Conservation (phyloP, 2,888 invertebrate genomes). For the Drosophila paucipuncta region DNA sequence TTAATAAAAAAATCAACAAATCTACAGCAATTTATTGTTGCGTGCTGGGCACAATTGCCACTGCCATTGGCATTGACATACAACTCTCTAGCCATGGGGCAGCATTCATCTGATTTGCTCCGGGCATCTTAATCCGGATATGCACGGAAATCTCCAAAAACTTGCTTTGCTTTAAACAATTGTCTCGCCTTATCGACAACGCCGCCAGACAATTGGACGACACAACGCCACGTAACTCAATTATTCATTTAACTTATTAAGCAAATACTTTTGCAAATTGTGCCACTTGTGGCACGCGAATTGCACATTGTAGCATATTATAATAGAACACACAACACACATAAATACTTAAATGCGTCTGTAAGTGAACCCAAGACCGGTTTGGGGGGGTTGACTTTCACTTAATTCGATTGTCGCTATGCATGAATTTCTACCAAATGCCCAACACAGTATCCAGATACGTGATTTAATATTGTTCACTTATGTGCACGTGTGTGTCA, state of each 20-base stretch:
- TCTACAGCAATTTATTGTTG: constrained; percentile 55
- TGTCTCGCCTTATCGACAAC: constrained; percentile 46
- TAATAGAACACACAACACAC: constrained; percentile 31
- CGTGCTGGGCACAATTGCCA: constrained; percentile 63
- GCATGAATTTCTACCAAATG: constrained; percentile 29
- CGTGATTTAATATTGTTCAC: constrained; percentile 13
- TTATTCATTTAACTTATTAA: constrained; percentile 78
- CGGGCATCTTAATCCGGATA: constrained; percentile 50
- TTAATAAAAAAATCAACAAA: constrained; percentile 40
- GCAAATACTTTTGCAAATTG: constrained; percentile 71
- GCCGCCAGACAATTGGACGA: constrained; percentile 29
- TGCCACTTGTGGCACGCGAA: constrained; percentile 68
- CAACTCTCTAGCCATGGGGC: constrained; percentile 38
- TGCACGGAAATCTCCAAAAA: constrained; percentile 7
- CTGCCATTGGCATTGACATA: constrained; percentile 72
- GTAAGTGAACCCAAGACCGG: constrained; percentile 47
- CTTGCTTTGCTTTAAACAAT: constrained; percentile 22
- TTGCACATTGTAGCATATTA: constrained; percentile 12
- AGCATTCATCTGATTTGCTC: constrained; percentile 14
- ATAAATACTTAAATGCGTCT: constrained; percentile 59
- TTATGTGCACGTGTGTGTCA: constrained; percentile 40
- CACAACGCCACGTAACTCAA: constrained; percentile 70
- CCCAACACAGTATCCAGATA: background rate
- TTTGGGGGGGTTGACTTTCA: constrained; percentile 51
- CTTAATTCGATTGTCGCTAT: constrained; percentile 62